Conservation (phyloP, 2,113 vertebrate genomes). For the Paramisgurnus dabryanus region DNA sequence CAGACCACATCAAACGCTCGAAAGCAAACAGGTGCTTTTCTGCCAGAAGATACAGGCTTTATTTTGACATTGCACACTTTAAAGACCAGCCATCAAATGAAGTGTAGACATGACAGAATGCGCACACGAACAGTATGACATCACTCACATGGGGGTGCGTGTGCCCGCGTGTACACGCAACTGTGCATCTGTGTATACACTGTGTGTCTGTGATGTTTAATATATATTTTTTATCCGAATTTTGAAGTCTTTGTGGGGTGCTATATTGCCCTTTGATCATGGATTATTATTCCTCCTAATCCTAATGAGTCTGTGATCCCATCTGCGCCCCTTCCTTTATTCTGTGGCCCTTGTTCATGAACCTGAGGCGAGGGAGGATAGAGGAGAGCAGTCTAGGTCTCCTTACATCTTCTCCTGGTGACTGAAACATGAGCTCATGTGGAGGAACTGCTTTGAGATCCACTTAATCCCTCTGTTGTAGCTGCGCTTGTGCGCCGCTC, state of each 20-base stretch:
- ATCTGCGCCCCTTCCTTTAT: slow-evolving; percentile 53
- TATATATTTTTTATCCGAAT: neutral
- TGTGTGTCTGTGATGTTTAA: neutral
- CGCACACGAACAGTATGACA: slow-evolving; percentile 3
- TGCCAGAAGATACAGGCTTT: slow-evolving; percentile 15
- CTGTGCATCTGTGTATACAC: neutral
- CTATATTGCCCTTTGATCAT: slow-evolving; percentile 53
- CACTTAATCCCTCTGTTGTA: slow-evolving; percentile 52
- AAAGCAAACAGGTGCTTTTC: slow-evolving; percentile 42
- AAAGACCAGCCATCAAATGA: slow-evolving; percentile 7
- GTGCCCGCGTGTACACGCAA: neutral
- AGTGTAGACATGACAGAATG: slow-evolving; percentile 17
- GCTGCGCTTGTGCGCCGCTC: slow-evolving; percentile 11
- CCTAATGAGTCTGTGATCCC: slow-evolving; percentile 50
- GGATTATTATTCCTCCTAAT: slow-evolving; percentile 58
- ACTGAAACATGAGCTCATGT: slow-evolving; percentile 61
- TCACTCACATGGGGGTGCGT: slow-evolving; percentile 12
- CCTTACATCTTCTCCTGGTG: slow-evolving; percentile 63
- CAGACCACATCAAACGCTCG: slow-evolving; percentile 51
- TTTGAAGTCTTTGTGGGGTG: slow-evolving; percentile 44
- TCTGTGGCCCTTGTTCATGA: slow-evolving; percentile 54
- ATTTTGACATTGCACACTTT: slow-evolving; percentile 37
- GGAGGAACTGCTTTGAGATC: slow-evolving; percentile 52
- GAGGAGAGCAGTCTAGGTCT: slow-evolving; percentile 53
- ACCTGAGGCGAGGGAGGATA: slow-evolving; percentile 64